Evolutionary conservation across 2,888 invertebrate genomes (phyloP).

Genomic region (Rotaria macrura): DNA sequence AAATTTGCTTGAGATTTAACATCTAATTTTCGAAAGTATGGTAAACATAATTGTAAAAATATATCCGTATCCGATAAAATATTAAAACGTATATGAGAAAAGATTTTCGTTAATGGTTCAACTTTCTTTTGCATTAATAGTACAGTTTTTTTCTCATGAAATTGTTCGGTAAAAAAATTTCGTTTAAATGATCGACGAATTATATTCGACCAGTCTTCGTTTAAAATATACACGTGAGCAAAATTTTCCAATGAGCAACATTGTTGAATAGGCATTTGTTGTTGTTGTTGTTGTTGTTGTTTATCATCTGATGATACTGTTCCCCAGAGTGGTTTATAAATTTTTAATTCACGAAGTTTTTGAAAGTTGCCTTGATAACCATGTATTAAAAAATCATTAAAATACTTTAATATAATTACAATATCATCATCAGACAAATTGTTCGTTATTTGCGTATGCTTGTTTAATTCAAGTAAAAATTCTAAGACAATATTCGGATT

Average conservation of each 20-base stretch:
- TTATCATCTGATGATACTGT: background rate
- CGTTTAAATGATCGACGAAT: constrained; percentile 24
- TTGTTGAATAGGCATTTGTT: background rate
- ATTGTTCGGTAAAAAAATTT: constrained; percentile 25
- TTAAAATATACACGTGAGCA: constrained; percentile 14
- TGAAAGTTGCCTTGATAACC: constrained; percentile 29
- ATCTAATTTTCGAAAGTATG: constrained; percentile 24
- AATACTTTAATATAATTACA: constrained; percentile 30
- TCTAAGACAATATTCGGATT: constrained; percentile 31
- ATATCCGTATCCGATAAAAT: constrained; percentile 25
- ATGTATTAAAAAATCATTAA: constrained; percentile 31
- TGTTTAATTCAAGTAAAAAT: constrained; percentile 26
- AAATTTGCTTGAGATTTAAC: constrained; percentile 31
- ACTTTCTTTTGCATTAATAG: constrained; percentile 25
- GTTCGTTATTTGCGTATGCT: constrained; percentile 23
- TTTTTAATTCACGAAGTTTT: constrained; percentile 25
- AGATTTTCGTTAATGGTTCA: constrained; percentile 23
- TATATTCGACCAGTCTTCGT: constrained; percentile 24
- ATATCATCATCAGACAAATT: constrained; percentile 31
- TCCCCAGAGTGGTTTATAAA: constrained; percentile 22
- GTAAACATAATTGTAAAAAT: constrained; percentile 31
- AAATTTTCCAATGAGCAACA: constrained; percentile 8
- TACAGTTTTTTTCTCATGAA: background rate
- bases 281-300: background rate
- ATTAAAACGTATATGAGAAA: constrained; percentile 24